Conservation (phyloP, 1,140 invertebrate genomes). For the Brachystomella parvula region DNA sequence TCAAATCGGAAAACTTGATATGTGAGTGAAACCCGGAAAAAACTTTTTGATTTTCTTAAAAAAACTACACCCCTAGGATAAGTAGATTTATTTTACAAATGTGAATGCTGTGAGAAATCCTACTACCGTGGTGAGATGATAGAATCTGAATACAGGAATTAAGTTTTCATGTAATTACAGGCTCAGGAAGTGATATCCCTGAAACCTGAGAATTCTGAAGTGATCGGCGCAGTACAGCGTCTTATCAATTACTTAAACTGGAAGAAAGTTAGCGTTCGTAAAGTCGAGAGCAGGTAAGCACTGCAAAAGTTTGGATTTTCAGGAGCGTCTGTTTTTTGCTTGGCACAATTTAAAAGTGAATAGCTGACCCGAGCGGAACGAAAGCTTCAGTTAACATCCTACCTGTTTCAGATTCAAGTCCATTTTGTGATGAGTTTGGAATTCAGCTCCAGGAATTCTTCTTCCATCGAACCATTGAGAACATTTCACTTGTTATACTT, state of each 20-base stretch:
- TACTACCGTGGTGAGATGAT: background rate
- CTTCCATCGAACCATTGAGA: conserved; percentile 12
- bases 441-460: conserved; percentile 23
- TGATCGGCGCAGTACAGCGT: conserved; percentile 28
- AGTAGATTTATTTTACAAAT: no score
- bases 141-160: background rate
- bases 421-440: conserved; percentile 36
- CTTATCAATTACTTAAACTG: conserved; percentile 31
- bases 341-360: background rate
- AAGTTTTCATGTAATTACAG: conserved; percentile 6
- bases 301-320: background rate
- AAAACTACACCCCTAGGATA: no score
- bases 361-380: background rate
- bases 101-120: no score
- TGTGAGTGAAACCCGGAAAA: no score
- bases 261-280: conserved; percentile 28
- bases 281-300: conserved; percentile 35
- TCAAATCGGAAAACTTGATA: no score
- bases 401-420: conserved; percentile 28
- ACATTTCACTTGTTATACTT: conserved; percentile 26
- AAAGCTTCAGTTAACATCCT: background rate
- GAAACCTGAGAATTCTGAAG: conserved; percentile 28
- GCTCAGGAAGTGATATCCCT: conserved; percentile 31
- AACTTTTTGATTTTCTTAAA: no score
- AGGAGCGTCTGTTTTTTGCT: background rate